phyloP scores from a whole-genome alignment of 2,797 vertebrate genomes.

The Pangasius sanitwongsei region DNA sequence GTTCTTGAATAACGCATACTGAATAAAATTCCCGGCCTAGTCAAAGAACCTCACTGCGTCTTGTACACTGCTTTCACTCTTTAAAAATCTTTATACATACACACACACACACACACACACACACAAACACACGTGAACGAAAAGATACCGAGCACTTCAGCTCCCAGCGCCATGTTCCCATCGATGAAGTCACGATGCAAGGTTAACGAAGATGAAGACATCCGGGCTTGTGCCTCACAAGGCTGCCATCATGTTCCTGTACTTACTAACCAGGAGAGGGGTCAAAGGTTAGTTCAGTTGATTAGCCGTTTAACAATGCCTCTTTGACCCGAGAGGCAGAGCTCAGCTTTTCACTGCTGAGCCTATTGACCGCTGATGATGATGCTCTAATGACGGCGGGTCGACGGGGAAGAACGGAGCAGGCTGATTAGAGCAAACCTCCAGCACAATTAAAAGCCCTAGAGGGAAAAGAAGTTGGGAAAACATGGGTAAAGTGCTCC shows the following conservation, averaged over 20 bases:
- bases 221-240: conserved; percentile 39
- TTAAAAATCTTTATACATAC: background rate
- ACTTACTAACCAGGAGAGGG: conserved; percentile 59
- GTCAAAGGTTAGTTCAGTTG: conserved; percentile 62
- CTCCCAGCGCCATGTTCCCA: background rate
- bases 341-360: conserved; percentile 53
- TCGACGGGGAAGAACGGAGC: conserved; percentile 36
- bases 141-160: background rate
- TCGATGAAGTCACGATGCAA: background rate
- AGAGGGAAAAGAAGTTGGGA: conserved; percentile 2
- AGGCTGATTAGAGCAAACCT: conserved; percentile 44
- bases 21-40: background rate
- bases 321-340: conserved; percentile 58
- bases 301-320: conserved; percentile 62
- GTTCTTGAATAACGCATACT: background rate
- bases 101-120: background rate
- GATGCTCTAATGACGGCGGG: conserved; percentile 49
- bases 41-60: background rate
- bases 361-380: conserved; percentile 56
- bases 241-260: conserved; percentile 53
- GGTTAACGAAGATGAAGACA: conserved; percentile 39
- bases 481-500: background rate
- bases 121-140: too few relatives aligned
- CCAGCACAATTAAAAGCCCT: conserved; percentile 24
- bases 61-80: background rate